Conservation (phyloP, 2,888 invertebrate species). For the Pseudanteris insignis region DNA sequence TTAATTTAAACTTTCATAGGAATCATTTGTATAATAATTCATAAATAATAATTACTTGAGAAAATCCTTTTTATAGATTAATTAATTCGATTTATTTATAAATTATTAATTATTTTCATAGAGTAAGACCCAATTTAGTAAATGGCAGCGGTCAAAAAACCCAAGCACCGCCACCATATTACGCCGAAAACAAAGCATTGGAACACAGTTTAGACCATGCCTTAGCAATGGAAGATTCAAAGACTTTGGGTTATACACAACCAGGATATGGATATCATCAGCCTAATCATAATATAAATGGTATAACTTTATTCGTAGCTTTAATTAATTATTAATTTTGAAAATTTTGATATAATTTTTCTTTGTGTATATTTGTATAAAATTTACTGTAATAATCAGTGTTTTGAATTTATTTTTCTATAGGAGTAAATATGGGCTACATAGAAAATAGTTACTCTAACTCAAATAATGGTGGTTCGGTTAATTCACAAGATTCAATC, state of each 20-base stretch:
- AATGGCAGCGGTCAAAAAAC: conserved; percentile 77
- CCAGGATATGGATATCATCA: conserved; percentile 87
- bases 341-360: too few species aligned
- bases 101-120: too few species aligned
- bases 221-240: conserved; percentile 84
- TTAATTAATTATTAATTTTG: neutral
- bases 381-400: neutral
- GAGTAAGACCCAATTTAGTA: conserved; percentile 82
- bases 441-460: conserved; percentile 92
- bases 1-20: too few species aligned
- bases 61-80: too few species aligned
- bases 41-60: too few species aligned
- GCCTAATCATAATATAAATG: conserved; percentile 79
- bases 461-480: conserved; percentile 94
- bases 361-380: too few species aligned
- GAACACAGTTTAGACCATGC: conserved; percentile 90
- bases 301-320: conserved; percentile 68
- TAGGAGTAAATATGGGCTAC: conserved; percentile 89
- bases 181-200: conserved; percentile 92
- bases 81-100: too few species aligned
- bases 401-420: neutral
- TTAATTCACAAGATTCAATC: conserved; percentile 92
- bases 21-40: too few species aligned
- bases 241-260: conserved; percentile 84
- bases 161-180: conserved; percentile 89